Base-by-base conservation (phyloP, 2,888 invertebrate genomes). In the Octodonta nipae region DNA sequence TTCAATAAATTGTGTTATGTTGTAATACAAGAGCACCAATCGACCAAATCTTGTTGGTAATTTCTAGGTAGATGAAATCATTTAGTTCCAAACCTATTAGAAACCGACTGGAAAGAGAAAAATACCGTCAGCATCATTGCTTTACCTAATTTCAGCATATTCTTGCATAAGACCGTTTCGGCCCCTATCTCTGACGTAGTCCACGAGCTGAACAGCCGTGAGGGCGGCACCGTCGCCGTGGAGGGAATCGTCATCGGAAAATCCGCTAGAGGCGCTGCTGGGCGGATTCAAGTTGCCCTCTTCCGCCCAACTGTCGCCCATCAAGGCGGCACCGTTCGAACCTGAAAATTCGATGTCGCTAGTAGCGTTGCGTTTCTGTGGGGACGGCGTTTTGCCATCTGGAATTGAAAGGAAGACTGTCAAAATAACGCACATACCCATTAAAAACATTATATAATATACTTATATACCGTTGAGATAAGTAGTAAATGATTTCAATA, bases 221-320 rank as follows among this genome's bases (percentile, higher is more conserved):
- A 81, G 68, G 13, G 78, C 73, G 49, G 71, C 78, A 10, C 60
- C 61, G 38, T 77, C 75, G 46, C 75, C 76, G 61, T 76, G 72
- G 50, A 83, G 72, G 60, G 83, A 83, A 66, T 87, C 88, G 67
- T 88, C 88, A 68, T 88, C 87, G 52, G 85, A 86, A 65, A 86
- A 84, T 29, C 85, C 86, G 38, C 85, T 85, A 38, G 76, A 77
- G 43, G 76, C 80, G 44, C 77, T 79, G 56, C 75, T 78, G 46
- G 75, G 78, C 42, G 74, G 74, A 49, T 81, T 77, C 50, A 67
- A 64, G 56, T 69, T 70, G 38, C 67, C 61, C 41, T 64, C 63
- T 41, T 63, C 67, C 5, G 44, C 60, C 65, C 67, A 67, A 61
- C 66, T 67, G 37, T 59, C 64, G 4, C 10, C 27, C 6, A 5